Conservation (phyloP, 1,140 invertebrate species). For the Eriosoma lanigerum region DNA sequence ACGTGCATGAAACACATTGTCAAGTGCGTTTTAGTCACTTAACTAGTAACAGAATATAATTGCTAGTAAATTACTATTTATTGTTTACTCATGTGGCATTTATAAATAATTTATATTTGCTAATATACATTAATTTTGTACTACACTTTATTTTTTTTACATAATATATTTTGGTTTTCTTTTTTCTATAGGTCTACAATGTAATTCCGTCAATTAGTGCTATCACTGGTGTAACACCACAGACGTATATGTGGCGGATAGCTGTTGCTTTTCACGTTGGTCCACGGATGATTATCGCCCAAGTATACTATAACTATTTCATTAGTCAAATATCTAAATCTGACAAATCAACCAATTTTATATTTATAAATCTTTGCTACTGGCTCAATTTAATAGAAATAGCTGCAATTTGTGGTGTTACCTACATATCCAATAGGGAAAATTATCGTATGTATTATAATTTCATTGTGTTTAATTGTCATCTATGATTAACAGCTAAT, state of each 20-base stretch:
- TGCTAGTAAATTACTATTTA: too few relatives aligned
- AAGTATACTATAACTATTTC: slow-evolving; percentile 81
- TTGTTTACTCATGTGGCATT: too few relatives aligned
- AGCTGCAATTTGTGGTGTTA: slow-evolving; percentile 79
- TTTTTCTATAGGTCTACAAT: slow-evolving; percentile 78
- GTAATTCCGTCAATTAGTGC: slow-evolving; percentile 89
- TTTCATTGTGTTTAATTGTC: not conserved
- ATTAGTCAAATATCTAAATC: slow-evolving; percentile 58
- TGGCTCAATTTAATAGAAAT: slow-evolving; percentile 85
- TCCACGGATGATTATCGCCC: slow-evolving; percentile 81
- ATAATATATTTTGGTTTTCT: not conserved
- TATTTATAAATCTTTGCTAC: slow-evolving; percentile 73
- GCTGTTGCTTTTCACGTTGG: slow-evolving; percentile 86
- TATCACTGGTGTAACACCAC: slow-evolving; percentile 85
- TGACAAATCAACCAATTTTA: not conserved
- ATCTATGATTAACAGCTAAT: slow-evolving; percentile 1
- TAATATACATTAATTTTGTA: too few relatives aligned
- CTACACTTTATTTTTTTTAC: not conserved
- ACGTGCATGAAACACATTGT: slow-evolving; percentile 90
- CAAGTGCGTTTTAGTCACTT: slow-evolving; percentile 65
- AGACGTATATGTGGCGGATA: slow-evolving; percentile 88
- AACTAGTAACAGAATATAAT: too few relatives aligned
- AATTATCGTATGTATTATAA: slow-evolving; percentile 83
- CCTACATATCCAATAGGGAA: slow-evolving; percentile 89
- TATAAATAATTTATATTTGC: too few relatives aligned